Evolutionary conservation across 1,140 invertebrate genomes (phyloP), one percentile per base, ranked within the genome.

Genomic region (Nephila pilipes): DNA sequence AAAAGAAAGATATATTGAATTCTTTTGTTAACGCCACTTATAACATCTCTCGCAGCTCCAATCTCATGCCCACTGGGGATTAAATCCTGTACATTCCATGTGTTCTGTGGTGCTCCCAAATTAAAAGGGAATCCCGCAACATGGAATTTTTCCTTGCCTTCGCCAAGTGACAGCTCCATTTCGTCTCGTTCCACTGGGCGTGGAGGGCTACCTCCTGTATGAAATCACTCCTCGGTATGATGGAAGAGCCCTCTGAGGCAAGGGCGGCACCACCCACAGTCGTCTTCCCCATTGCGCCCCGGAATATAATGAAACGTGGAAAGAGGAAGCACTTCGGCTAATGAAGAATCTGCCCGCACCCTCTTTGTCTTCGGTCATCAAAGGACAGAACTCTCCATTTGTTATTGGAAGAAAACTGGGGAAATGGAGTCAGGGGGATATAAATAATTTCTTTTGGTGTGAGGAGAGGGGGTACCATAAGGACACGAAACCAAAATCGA

Each of bases 301-400:
- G n/a, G 69, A 25, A 75, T 36, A 75, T 75, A 75, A 75, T 75
- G 69, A 75, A 75, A 75, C 69, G 69, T 60, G 58, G 58, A 60
- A 60, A 60, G 58, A 60, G 69, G 69, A 75, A 75, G 69, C 69
- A 75, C 69, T 75, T 75, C 69, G 69, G 69, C 69, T 75, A 75
- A 75, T 75, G 69, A 75, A 75, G 69, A 75, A 75, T 75, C 25
- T 75, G 69, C 69, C 69, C 32, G 69, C 69, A 36, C 69, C 69
- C 69, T 75, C 69, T 75, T 36, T 75, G 69, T 75, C 69, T 75
- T 75, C 69, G 69, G 69, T 75, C 69, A 75, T 75, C 69, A 75
- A 75, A 75, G 69, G 69, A 75, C 69, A 75, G 69, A 20, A 75
- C 69, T 75, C 32, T 16, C 69, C 69, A 75, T 75, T 75, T 75